A percentile compares a stretch with the other conserved stretches of the same genome.
Evolutionary conservation across 2,888 invertebrate species (phyloP).

Genomic region (Pandemis cinnamomeana): DNA sequence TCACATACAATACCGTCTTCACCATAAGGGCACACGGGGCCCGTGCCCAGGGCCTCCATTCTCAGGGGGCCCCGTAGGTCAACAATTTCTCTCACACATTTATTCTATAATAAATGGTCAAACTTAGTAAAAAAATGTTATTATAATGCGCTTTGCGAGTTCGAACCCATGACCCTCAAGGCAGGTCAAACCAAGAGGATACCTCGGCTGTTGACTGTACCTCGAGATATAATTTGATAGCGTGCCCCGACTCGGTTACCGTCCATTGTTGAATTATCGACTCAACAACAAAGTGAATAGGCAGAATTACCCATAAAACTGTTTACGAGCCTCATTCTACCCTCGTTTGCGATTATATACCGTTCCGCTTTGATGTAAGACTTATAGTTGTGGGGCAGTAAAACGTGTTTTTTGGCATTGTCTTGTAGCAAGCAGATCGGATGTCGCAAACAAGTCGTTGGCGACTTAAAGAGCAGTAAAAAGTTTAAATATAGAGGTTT

Average conservation of each 20-base stretch:
- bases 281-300: conserved; percentile 18
- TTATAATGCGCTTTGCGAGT: too few relatives aligned
- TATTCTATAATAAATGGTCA: too few relatives aligned
- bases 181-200: too few relatives aligned
- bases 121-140: too few relatives aligned
- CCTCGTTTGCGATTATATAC: conserved; percentile 13
- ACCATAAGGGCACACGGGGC: too few relatives aligned
- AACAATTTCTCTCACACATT: too few relatives aligned
- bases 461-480: conserved; percentile 15
- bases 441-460: conserved; percentile 15
- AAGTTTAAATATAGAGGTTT: conserved; percentile 13
- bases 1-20: too few relatives aligned
- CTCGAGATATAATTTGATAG: not conserved
- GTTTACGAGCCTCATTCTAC: conserved; percentile 6
- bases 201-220: too few relatives aligned
- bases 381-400: not conserved
- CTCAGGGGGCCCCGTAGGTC: too few relatives aligned
- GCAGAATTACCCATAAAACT: conserved; percentile 13
- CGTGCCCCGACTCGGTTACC: conserved; percentile 8
- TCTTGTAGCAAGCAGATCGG: conserved; percentile 2
- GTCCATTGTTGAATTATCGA: conserved; percentile 10
- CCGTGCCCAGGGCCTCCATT: too few relatives aligned
- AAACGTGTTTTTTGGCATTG: conserved; percentile 16
- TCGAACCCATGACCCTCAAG: too few relatives aligned
- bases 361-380: not conserved